These are phyloP conservation scores for Anolis apletophallus DNA, from an alignment of 2,797 vertebrate genomes.

Conservation along the genomic window DNA sequence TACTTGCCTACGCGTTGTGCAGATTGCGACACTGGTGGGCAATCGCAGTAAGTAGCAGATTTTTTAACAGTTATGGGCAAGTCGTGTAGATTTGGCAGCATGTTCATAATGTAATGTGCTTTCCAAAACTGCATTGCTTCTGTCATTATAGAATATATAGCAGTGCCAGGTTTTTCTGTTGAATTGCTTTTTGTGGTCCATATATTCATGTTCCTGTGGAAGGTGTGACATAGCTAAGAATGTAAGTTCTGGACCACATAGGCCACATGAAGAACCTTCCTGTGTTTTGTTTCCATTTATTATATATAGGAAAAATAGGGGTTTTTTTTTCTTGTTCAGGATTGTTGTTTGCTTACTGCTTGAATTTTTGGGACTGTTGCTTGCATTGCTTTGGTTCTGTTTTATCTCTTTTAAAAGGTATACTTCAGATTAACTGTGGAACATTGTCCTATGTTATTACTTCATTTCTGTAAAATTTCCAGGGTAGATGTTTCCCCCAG, in stretches of 20 bases:
- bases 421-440: not conserved
- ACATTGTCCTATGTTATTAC: not conserved
- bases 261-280: not conserved
- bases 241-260: not conserved
- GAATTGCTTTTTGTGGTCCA: conserved; percentile 18
- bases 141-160: not conserved
- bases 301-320: too few species aligned
- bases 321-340: too few species aligned
- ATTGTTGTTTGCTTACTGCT: too few species aligned
- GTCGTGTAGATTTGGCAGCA: not conserved
- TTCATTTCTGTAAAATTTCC: not conserved
- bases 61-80: conserved; percentile 53
- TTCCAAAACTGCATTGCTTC: not conserved
- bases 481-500: too few species aligned
- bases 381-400: not conserved
- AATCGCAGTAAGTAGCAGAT: conserved; percentile 87
- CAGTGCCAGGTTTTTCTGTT: not conserved
- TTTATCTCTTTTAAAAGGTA: not conserved
- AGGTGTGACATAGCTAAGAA: not conserved
- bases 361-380: too few species aligned
- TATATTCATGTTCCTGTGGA: conserved; percentile 5
- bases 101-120: not conserved
- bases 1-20: conserved; percentile 94
- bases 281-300: not conserved
- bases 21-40: conserved; percentile 96